Evolutionary conservation across 2,888 invertebrate genomes (phyloP).

Genomic region (Papilio elwesi): DNA sequence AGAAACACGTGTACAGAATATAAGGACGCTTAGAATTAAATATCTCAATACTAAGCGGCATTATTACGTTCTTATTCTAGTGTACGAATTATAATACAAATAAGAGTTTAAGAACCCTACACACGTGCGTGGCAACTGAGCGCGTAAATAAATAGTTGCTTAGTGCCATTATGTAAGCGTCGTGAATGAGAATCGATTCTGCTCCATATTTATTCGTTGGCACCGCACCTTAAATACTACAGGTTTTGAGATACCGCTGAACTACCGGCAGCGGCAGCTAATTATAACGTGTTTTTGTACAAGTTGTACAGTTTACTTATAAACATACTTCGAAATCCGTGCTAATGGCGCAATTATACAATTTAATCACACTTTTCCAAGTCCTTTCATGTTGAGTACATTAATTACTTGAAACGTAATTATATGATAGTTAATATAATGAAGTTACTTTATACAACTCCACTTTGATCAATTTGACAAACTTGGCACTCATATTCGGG

Average conservation of each 20-base stretch:
- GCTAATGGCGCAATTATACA: conserved; percentile 31
- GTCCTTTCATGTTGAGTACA: conserved; percentile 23
- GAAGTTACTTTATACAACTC: background rate
- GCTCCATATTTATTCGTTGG: conserved; percentile 32
- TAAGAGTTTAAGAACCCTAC: conserved; percentile 15
- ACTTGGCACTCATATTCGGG: conserved; percentile 7
- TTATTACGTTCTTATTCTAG: background rate
- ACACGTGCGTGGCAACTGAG: conserved; percentile 31
- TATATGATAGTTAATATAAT: conserved; percentile 13
- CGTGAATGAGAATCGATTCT: conserved; percentile 37
- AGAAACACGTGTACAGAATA: conserved; percentile 26
- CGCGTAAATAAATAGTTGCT: conserved; percentile 30
- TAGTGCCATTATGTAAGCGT: conserved; percentile 36
- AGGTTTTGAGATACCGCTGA: conserved; percentile 31
- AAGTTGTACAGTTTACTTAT: conserved; percentile 19
- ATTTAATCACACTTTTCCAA: conserved; percentile 33
- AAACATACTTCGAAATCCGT: conserved; percentile 23
- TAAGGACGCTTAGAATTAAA: conserved; percentile 2
- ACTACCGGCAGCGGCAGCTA: conserved; percentile 28
- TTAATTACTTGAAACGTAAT: conserved; percentile 30
- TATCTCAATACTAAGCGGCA: background rate
- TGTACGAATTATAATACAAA: conserved; percentile 8
- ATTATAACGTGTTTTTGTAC: conserved; percentile 28
- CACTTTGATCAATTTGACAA: conserved; percentile 14
- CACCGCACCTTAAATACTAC: conserved; percentile 40